Base-by-base conservation (phyloP, 1,140 invertebrate genomes). In the Papilio xuthus region DNA sequence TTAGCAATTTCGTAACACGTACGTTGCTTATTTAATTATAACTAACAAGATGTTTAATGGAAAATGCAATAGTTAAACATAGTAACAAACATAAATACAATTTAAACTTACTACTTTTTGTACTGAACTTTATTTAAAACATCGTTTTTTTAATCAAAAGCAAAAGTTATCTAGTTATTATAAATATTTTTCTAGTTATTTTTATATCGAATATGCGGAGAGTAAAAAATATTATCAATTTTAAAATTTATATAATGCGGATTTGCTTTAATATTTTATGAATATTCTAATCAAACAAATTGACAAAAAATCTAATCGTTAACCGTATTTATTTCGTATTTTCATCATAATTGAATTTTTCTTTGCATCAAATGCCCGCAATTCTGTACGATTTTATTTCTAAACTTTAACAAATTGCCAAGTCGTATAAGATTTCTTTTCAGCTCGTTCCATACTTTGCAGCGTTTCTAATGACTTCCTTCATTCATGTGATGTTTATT, bases 21-120 rank as follows among this genome's bases (percentile, higher is more conserved):
- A 53, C 73, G 26, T 75, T 56, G 2, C 50, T 76, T 76, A 76
- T 76, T 76, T 63, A 76, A 76, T 76, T 76, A 76, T 63, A 76
- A 42, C 74, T 56, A 60, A 60, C 28, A 76, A 37, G 8, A 60
- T 44, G 63, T 44, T 63, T 20, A 28, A 23, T 23, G 9, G 32
- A 76, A 76, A 23, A 74, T 28, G 10, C 23, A 63, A 63, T 63
- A 26, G 28, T 63, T 63, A 28, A 28, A 28, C 10, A 32, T 12
- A 63, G 1, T 28, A 4, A n/a, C 4, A 4, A 50, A 50, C 18
- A n/a, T 53, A 4, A 7, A 3, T 37, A 37, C 4, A 6, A 37
- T 37, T 37, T 1, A 37, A 37, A n/a, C n/a, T n/a, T n/a, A n/a
- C n/a, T n/a, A n/a, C n/a, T n/a, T n/a, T n/a, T n/a, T n/a, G n/a